phyloP scores from a whole-genome alignment of 2,888 invertebrate species.

The Boloria euphrosyne region DNA sequence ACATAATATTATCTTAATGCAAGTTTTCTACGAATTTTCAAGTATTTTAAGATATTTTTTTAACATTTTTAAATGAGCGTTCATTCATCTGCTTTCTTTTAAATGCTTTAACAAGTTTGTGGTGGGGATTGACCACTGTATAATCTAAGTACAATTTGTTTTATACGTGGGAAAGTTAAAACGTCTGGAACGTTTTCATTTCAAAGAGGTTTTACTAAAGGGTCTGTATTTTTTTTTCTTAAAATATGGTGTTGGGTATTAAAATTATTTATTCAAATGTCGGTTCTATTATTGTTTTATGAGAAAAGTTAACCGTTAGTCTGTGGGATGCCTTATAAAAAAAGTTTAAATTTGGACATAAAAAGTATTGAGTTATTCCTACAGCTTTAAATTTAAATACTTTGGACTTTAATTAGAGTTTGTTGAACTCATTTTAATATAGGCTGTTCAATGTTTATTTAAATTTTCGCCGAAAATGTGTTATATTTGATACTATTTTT shows the following conservation, averaged over 20 bases:
- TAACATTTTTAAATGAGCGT: constrained; percentile 18
- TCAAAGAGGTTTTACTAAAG: neutral
- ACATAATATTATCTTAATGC: neutral
- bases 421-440: neutral
- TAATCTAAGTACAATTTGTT: constrained; percentile 13
- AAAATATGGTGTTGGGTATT: neutral
- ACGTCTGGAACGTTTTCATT: neutral
- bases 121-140: constrained; percentile 23
- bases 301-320: constrained; percentile 58
- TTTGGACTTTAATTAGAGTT: constrained; percentile 9
- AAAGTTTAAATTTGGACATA: constrained; percentile 58
- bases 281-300: constrained; percentile 48
- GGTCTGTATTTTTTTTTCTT: neutral
- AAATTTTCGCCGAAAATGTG: neutral
- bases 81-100: constrained; percentile 27
- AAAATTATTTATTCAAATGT: constrained; percentile 51
- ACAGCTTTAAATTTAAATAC: neutral
- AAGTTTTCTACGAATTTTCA: neutral
- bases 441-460: neutral
- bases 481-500: no score
- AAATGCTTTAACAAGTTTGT: constrained; percentile 31
- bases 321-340: constrained; percentile 62
- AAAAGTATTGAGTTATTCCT: constrained; percentile 7
- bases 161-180: constrained; percentile 1
- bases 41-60: neutral